phyloP scores from a whole-genome alignment of 2,888 invertebrate genomes.

The Diplazon laetatorius region DNA sequence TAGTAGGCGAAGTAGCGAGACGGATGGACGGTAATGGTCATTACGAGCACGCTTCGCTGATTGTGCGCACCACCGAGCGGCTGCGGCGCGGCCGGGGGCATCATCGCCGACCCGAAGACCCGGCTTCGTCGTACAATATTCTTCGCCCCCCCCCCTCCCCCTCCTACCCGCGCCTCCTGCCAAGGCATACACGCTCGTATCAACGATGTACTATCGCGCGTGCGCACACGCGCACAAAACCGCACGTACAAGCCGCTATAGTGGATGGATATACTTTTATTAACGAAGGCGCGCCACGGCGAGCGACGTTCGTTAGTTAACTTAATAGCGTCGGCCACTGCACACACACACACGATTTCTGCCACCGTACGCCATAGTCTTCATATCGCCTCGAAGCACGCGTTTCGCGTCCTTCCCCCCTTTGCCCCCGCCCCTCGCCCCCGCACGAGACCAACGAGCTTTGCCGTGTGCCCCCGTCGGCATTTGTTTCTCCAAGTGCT shows the following conservation, averaged over 20 bases:
- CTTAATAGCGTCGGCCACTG: slow-evolving; percentile 76
- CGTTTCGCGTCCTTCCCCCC: slow-evolving; percentile 51
- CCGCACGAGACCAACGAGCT: too few relatives aligned
- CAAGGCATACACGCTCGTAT: slow-evolving; percentile 33
- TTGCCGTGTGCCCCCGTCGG: slow-evolving; percentile 19
- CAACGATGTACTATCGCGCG: slow-evolving; percentile 46
- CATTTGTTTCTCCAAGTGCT: too few relatives aligned
- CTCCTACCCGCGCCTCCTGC: too few relatives aligned
- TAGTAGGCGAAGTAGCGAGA: slow-evolving; percentile 78
- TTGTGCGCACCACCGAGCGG: slow-evolving; percentile 77
- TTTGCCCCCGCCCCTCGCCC: slow-evolving; percentile 45
- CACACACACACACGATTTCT: slow-evolving; percentile 68
- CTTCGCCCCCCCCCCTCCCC: too few relatives aligned
- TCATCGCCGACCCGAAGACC: slow-evolving; percentile 82
- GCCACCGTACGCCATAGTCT: slow-evolving; percentile 44
- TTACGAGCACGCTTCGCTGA: slow-evolving; percentile 82
- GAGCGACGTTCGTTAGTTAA: slow-evolving; percentile 78
- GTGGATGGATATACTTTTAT: slow-evolving; percentile 76
- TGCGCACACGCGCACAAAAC: slow-evolving; percentile 13
- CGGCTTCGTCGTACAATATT: slow-evolving; percentile 69
- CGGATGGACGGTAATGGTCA: slow-evolving; percentile 81
- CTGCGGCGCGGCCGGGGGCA: slow-evolving; percentile 76
- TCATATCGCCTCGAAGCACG: slow-evolving; percentile 57
- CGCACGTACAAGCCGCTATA: background rate
- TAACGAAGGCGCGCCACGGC: slow-evolving; percentile 74